Base-by-base conservation (phyloP, 2,113 vertebrate species). In the Malaclemys terrapin region DNA sequence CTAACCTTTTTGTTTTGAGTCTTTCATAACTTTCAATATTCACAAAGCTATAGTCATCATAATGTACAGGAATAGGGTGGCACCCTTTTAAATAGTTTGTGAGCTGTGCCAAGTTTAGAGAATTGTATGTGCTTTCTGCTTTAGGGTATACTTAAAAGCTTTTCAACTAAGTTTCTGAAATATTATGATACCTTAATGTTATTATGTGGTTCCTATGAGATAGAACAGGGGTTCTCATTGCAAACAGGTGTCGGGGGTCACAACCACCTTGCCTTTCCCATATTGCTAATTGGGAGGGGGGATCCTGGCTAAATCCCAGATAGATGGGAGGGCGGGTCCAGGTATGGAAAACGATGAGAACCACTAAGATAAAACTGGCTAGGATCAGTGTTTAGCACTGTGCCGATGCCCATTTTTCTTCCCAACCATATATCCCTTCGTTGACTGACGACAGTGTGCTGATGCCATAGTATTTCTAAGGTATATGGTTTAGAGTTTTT, bases 391-490 rank as follows among this genome's bases (percentile, higher is more conserved):
- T 87, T 83, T 65, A 47, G 59, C 92, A 57, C 25, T 7, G 35
- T 83, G 42, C 80, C 45, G 53, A 94, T 83, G 42, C 82, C 42
- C 49, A 93, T 84, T 87, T 1, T 52, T 91, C 57, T 59, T 31
- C 57, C 2, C 4, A 42, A 38, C 50, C 54, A 11, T 20, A 1
- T 38, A 47, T 94, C 83, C 75, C 6, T 29, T 90, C 57, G 16
- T 2, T 79, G 59, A 5, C 4, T 79, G 2, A 6, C 45, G 49
- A 5, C 56, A 53, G 6, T 53, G 31, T 84, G 90, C 78, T 80
- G 24, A 88, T 10, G 24, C 0, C 1, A 87, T 83, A 3, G 2
- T 22, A 20, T 75, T 91, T 92, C 87, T n/a, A 89, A 19, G 20
- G 16, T 52, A 80, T 42, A 10, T 79, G 20, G 1, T 59, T 65